Conservation (phyloP, 2,797 vertebrate genomes). For the Urophycis tenuis region DNA sequence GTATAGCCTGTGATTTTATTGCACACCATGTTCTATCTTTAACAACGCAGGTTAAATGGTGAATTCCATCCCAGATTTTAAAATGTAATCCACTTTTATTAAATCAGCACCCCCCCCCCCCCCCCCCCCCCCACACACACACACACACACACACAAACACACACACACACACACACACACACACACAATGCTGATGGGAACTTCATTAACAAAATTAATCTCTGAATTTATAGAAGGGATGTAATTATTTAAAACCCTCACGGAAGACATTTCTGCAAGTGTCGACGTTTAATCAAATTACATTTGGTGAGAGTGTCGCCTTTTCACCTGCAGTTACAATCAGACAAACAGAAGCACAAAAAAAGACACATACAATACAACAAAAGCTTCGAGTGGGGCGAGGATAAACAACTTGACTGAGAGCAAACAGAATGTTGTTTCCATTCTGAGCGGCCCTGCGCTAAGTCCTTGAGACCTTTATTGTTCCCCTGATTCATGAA, state of each 20-base stretch:
- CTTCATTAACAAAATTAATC: background rate
- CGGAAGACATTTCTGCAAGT: background rate
- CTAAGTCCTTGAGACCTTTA: background rate
- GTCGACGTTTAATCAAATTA: background rate
- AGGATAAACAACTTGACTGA: background rate
- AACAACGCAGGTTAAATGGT: background rate
- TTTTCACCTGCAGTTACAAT: background rate
- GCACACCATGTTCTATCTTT: background rate
- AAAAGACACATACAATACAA: no score
- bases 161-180: slow-evolving; percentile 7
- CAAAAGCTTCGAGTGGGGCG: background rate
- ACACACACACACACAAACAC: slow-evolving; percentile 6
- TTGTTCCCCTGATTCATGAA: background rate
- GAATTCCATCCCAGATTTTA: background rate
- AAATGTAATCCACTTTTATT: background rate
- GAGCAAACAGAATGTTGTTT: background rate
- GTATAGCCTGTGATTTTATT: background rate
- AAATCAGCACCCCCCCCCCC: background rate
- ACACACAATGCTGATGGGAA: background rate
- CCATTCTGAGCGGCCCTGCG: background rate
- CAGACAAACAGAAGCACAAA: background rate
- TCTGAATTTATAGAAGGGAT: slow-evolving; percentile 1
- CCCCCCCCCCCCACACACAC: slow-evolving; percentile 3
- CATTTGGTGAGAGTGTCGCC: no score
- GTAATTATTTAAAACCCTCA: background rate